These are phyloP conservation scores for Cataglyphis cursor DNA, from an alignment of 2,888 invertebrate species.

Conservation along the genomic window DNA sequence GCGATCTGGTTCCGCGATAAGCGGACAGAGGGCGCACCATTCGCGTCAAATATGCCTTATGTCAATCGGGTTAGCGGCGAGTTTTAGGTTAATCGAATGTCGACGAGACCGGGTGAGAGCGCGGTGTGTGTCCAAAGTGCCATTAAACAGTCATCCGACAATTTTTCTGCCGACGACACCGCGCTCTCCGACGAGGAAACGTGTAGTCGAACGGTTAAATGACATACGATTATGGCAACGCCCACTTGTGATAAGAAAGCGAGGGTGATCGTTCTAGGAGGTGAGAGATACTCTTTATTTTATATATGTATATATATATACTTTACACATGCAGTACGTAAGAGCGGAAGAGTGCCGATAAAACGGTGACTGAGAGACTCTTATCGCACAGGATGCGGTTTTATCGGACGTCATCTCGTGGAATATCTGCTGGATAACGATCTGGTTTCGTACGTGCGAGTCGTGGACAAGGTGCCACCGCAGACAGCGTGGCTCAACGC, in stretches of 20 bases:
- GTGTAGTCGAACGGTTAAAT: conserved; percentile 69
- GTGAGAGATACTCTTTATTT: conserved; percentile 70
- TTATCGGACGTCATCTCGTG: conserved; percentile 96
- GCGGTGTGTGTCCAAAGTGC: conserved; percentile 21
- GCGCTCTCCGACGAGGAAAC: conserved; percentile 3
- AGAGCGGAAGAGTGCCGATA: conserved; percentile 63
- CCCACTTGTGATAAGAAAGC: conserved; percentile 81
- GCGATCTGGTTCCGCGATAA: neutral
- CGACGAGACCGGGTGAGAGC: conserved; percentile 43
- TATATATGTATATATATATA: neutral
- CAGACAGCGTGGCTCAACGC: conserved; percentile 96
- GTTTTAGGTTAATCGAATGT: conserved; percentile 65
- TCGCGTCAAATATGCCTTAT: neutral
- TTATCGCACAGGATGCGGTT: conserved; percentile 93
- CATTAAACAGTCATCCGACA: conserved; percentile 34
- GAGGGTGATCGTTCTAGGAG: conserved; percentile 83
- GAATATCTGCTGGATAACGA: conserved; percentile 93
- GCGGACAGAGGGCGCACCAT: neutral
- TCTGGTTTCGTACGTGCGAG: conserved; percentile 91
- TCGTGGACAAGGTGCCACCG: conserved; percentile 97
- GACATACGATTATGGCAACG: conserved; percentile 81
- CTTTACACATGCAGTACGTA: neutral
- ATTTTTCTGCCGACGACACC: neutral
- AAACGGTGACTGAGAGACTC: conserved; percentile 50
- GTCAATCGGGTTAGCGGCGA: neutral